These are phyloP conservation scores for Amblyopsis rosae DNA, from an alignment of 2,113 vertebrate genomes.

Conservation along the genomic window DNA sequence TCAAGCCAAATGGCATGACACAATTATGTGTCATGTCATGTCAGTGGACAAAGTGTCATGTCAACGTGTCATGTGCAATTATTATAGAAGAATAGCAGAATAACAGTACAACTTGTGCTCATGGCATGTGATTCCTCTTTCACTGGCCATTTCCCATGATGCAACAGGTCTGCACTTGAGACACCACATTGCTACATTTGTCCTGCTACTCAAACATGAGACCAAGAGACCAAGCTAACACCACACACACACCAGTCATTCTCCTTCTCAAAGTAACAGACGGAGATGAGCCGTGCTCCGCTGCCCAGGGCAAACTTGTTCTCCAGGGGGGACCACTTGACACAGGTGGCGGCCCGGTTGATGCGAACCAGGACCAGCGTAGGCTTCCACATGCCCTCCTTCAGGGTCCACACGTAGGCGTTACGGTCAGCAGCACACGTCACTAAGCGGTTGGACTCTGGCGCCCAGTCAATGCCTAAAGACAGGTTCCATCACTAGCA, in stretches of 20 bases:
- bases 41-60: too few species aligned
- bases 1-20: not conserved
- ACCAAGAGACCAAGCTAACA: too few species aligned
- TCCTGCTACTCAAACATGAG: not conserved
- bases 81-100: too few species aligned
- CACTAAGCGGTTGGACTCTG: slow-evolving; percentile 80
- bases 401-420: slow-evolving; percentile 81
- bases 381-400: slow-evolving; percentile 79
- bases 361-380: slow-evolving; percentile 81
- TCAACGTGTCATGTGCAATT: too few species aligned
- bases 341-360: slow-evolving; percentile 81
- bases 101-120: too few species aligned
- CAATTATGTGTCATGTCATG: too few species aligned
- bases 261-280: slow-evolving; percentile 84
- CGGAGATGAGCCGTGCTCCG: slow-evolving; percentile 78
- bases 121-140: too few species aligned
- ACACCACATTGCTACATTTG: not conserved
- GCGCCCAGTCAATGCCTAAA: slow-evolving; percentile 81
- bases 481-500: not conserved
- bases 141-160: too few species aligned
- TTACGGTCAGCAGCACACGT: slow-evolving; percentile 81
- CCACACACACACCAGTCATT: slow-evolving; percentile 77
- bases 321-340: slow-evolving; percentile 82
- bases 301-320: slow-evolving; percentile 84
- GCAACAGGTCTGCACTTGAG: too few species aligned